A percentile compares a stretch with the other conserved stretches of the same genome.
These are phyloP conservation scores for Syngnathus acus DNA, from an alignment of 2,797 vertebrate genomes.

Conservation along the genomic window DNA sequence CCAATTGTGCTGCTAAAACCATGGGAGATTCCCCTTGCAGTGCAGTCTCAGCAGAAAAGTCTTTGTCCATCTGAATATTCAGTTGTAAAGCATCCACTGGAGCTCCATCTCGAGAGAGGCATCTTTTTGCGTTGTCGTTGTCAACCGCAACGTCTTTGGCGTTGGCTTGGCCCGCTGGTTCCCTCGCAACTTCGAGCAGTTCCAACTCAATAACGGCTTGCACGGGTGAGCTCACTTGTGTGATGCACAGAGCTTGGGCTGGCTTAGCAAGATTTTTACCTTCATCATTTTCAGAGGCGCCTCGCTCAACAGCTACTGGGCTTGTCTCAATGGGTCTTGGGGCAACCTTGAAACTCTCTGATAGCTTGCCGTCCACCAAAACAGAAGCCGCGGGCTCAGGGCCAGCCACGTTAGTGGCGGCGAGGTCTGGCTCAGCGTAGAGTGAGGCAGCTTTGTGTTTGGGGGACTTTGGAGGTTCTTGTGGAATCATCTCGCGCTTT, in stretches of 20 bases:
- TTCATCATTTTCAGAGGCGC: no score
- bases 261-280: not conserved
- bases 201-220: not conserved
- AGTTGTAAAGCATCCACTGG: constrained; percentile 7
- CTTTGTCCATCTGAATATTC: constrained; percentile 8
- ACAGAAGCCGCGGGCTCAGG: not conserved
- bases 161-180: not conserved
- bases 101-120: no score
- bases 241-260: not conserved
- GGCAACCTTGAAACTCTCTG: not conserved
- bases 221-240: not conserved
- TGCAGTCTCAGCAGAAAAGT: not conserved
- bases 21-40: not conserved
- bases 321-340: not conserved
- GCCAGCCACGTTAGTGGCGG: not conserved
- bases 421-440: not conserved
- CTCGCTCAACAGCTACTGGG: not conserved
- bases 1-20: constrained; percentile 16
- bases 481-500: not conserved
- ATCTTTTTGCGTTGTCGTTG: not conserved
- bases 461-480: not conserved
- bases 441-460: not conserved
- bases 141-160: not conserved
- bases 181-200: not conserved
- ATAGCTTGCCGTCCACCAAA: not conserved